Conservation (phyloP, 2,888 invertebrate genomes). For the Brachylomia viminalis region DNA sequence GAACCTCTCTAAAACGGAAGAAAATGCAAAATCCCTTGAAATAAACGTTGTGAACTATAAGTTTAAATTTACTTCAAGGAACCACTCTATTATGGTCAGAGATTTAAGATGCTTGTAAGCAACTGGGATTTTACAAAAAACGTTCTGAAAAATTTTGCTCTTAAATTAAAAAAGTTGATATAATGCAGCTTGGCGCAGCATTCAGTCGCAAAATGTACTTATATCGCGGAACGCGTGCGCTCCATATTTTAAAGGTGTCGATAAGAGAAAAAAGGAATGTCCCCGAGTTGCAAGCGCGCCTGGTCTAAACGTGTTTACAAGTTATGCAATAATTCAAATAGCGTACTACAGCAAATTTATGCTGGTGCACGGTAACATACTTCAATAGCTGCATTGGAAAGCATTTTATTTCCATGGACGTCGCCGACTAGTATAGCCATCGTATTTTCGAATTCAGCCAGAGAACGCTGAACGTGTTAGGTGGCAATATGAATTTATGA, state of each 20-base stretch:
- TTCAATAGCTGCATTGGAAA: slow-evolving; percentile 88
- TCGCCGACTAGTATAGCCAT: slow-evolving; percentile 75
- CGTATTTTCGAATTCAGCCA: slow-evolving; percentile 85
- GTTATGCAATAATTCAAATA: slow-evolving; percentile 89
- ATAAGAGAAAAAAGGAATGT: slow-evolving; percentile 79
- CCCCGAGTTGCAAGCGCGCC: slow-evolving; percentile 77
- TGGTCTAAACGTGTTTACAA: slow-evolving; percentile 88
- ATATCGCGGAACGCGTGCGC: slow-evolving; percentile 71
- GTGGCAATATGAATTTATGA: slow-evolving; percentile 88
- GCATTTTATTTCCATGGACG: slow-evolving; percentile 88
- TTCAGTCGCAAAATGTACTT: slow-evolving; percentile 62
- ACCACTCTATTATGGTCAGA: slow-evolving; percentile 40
- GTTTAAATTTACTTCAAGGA: slow-evolving; percentile 27
- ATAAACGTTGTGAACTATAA: slow-evolving; percentile 39
- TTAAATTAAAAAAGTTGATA: slow-evolving; percentile 53
- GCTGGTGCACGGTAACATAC: slow-evolving; percentile 87
- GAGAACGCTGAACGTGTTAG: slow-evolving; percentile 83
- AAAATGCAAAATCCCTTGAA: slow-evolving; percentile 57
- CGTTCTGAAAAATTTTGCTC: slow-evolving; percentile 4
- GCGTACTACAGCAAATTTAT: slow-evolving; percentile 87
- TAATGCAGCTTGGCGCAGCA: slow-evolving; percentile 41
- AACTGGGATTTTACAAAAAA: slow-evolving; percentile 25
- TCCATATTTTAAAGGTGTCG: slow-evolving; percentile 76
- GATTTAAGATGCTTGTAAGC: slow-evolving; percentile 45
- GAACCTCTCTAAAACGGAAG: slow-evolving; percentile 55